These are phyloP conservation scores for Aplocera efformata DNA, from an alignment of 2,888 invertebrate genomes.

Conservation along the genomic window DNA sequence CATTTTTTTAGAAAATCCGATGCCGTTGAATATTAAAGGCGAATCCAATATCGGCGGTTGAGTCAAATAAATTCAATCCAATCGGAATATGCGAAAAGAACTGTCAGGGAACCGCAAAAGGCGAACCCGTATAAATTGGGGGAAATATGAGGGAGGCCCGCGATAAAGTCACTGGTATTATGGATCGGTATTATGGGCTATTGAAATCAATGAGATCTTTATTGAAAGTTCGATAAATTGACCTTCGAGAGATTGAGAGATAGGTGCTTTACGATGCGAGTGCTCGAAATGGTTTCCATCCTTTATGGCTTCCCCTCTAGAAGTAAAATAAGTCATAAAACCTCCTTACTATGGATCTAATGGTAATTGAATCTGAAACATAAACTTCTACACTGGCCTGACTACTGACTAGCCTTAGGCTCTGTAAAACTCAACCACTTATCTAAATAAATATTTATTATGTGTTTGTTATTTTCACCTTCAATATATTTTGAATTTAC, in stretches of 20 bases:
- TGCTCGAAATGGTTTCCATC: slow-evolving; percentile 11
- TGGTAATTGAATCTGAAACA: neutral
- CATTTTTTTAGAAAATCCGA: slow-evolving; percentile 27
- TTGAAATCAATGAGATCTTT: slow-evolving; percentile 72
- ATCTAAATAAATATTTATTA: no score
- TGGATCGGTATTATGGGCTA: slow-evolving; percentile 60
- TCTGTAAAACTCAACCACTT: slow-evolving; percentile 27
- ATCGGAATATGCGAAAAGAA: slow-evolving; percentile 56
- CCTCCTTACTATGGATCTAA: no score
- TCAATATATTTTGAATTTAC: no score
- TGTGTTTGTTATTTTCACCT: no score
- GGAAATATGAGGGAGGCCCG: slow-evolving; percentile 56
- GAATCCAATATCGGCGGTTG: slow-evolving; percentile 40
- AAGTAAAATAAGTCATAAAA: slow-evolving; percentile 1
- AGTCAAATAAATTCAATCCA: slow-evolving; percentile 55
- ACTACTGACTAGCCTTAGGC: neutral
- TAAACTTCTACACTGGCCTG: neutral
- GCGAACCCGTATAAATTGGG: slow-evolving; percentile 62
- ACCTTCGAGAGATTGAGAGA: slow-evolving; percentile 35
- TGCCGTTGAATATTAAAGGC: slow-evolving; percentile 37
- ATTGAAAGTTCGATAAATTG: slow-evolving; percentile 65
- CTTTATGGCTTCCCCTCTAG: slow-evolving; percentile 9
- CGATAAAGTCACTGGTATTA: slow-evolving; percentile 66
- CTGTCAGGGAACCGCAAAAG: slow-evolving; percentile 58
- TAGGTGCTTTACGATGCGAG: slow-evolving; percentile 28